Evolutionary conservation across 2,113 vertebrate genomes (phyloP).

Genomic region (Osmerus mordax): DNA sequence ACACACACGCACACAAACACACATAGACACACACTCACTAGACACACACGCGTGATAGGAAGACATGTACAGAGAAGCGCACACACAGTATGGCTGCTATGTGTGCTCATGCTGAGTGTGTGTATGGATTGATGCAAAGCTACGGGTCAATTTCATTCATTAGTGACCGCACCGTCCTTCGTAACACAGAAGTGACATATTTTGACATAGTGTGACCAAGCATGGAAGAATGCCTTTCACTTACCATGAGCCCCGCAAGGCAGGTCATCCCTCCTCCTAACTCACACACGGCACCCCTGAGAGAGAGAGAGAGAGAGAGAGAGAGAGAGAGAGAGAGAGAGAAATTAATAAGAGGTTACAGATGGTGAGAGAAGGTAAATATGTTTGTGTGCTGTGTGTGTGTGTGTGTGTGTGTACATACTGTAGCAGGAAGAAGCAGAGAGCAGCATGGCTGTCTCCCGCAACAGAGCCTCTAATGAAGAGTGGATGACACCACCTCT

Average conservation of each 20-base stretch:
- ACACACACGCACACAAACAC: neutral
- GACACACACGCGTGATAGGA: neutral
- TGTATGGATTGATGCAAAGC: constrained; percentile 28
- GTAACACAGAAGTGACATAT: neutral
- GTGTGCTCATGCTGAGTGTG: constrained; percentile 33
- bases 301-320: constrained; percentile 36
- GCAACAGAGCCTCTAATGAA: constrained; percentile 37
- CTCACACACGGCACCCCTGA: constrained; percentile 68
- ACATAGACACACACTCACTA: neutral
- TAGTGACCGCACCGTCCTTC: constrained; percentile 16
- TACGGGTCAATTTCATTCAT: constrained; percentile 46
- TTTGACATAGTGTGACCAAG: neutral
- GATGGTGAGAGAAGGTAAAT: constrained; percentile 72
- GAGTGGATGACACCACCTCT: constrained; percentile 33
- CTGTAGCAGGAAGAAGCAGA: neutral
- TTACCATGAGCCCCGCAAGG: constrained; percentile 70
- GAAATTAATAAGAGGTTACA: neutral
- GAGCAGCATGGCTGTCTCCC: neutral
- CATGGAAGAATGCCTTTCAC: constrained; percentile 4
- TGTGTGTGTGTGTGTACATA: neutral
- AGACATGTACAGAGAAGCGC: constrained; percentile 24
- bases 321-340: constrained; percentile 24
- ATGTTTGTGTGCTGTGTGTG: no score
- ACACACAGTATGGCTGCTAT: neutral
- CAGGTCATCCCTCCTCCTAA: constrained; percentile 71